Percentiles rank a stretch among this genome's conserved stretches.
These are phyloP conservation scores for Macrosiphum euphorbiae DNA, from an alignment of 2,888 invertebrate genomes.

Conservation along the genomic window DNA sequence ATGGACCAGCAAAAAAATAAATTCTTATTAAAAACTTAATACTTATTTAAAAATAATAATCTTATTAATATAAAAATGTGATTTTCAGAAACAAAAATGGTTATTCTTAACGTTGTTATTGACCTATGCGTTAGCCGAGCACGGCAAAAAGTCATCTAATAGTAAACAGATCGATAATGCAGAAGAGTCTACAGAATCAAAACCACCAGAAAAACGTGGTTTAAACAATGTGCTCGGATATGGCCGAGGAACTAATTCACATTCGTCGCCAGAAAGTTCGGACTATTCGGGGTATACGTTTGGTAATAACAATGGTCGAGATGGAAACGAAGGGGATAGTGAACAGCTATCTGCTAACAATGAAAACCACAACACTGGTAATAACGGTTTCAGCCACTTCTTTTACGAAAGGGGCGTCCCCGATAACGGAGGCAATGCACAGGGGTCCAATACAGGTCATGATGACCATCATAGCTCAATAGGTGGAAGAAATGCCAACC, in stretches of 20 bases:
- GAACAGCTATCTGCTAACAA: not conserved
- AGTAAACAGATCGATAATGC: conserved; percentile 70
- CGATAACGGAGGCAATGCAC: not conserved
- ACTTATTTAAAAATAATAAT: not conserved
- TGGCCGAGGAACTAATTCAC: conserved; percentile 68
- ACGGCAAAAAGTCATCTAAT: conserved; percentile 69
- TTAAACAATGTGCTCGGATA: conserved; percentile 73
- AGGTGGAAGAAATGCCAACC: not conserved
- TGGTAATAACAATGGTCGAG: not conserved
- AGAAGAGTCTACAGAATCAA: conserved; percentile 70
- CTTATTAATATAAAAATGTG: too few species aligned
- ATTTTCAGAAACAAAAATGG: conserved; percentile 63
- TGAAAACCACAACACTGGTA: conserved; percentile 56
- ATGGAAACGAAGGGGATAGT: not conserved
- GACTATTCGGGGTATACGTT: conserved; percentile 1
- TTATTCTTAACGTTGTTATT: conserved; percentile 58
- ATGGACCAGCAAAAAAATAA: not conserved
- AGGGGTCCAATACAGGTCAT: conserved; percentile 60
- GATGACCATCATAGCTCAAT: conserved; percentile 59
- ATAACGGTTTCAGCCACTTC: conserved; percentile 66
- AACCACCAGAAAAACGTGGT: conserved; percentile 75
- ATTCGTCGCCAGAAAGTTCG: conserved; percentile 13
- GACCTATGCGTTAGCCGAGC: conserved; percentile 68
- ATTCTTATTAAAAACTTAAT: not conserved
- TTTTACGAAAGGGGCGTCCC: conserved; percentile 21